A percentile compares a stretch with the other conserved stretches of the same genome.
Conservation (phyloP, 64 coral and sea anemone genomes). For the Pocillopora damicornis region DNA sequence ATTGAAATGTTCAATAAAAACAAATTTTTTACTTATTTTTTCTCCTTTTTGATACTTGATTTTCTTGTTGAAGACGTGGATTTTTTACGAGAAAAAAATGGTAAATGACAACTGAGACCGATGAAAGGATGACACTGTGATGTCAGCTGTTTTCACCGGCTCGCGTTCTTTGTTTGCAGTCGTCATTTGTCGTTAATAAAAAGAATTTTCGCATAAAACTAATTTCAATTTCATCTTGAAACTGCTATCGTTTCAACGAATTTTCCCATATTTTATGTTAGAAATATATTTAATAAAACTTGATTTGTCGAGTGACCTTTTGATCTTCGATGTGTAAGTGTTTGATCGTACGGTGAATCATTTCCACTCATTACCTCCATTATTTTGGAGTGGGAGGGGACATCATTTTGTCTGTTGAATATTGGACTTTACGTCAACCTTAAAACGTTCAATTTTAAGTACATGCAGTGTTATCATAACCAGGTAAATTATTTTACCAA, state of each 20-base stretch:
- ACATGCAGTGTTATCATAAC: too few relatives aligned
- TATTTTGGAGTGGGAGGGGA: too few relatives aligned
- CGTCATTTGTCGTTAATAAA: not conserved
- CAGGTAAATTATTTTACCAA: too few relatives aligned
- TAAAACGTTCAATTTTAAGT: too few relatives aligned
- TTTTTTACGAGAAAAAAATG: not conserved
- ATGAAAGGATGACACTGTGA: slow-evolving; percentile 12
- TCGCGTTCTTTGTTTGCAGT: not conserved
- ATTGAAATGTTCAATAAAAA: too few relatives aligned
- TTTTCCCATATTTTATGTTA: not conserved
- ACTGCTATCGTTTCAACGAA: not conserved
- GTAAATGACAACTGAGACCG: not conserved
- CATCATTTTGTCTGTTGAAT: too few relatives aligned
- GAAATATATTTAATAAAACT: not conserved
- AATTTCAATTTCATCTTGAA: not conserved
- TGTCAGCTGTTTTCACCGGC: slow-evolving; percentile 22
- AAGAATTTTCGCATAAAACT: not conserved
- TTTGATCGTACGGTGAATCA: not conserved
- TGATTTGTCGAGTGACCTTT: slow-evolving; percentile 10
- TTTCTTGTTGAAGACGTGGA: slow-evolving; percentile 1
- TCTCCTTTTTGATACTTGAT: not conserved
- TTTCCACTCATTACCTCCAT: not conserved
- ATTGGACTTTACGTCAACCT: too few relatives aligned
- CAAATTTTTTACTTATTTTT: not conserved
- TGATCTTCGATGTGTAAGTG: not conserved